Percentiles rank a stretch among this genome's conserved stretches.
Conservation (phyloP, 2,113 vertebrate genomes). For the Entomyzon cyanotis region DNA sequence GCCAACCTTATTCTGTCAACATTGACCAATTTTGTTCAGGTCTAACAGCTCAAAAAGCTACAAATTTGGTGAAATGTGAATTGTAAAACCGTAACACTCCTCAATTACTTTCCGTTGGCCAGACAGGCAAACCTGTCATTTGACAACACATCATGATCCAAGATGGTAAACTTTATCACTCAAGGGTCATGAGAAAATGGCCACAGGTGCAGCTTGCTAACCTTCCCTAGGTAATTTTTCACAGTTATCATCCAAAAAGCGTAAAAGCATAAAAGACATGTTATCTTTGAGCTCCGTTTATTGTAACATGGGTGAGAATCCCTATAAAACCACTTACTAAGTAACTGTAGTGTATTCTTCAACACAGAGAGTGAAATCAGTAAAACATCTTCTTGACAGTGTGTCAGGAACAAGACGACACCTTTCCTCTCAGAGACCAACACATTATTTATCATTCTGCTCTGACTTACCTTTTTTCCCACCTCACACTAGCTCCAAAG, state of each 20-base stretch:
- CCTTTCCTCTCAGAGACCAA: slow-evolving; percentile 65
- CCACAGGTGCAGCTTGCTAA: slow-evolving; percentile 74
- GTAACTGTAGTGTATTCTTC: slow-evolving; percentile 70
- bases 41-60: slow-evolving; percentile 77
- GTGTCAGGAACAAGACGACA: slow-evolving; percentile 67
- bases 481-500: neutral
- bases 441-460: slow-evolving; percentile 65
- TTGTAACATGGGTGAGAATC: slow-evolving; percentile 72
- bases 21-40: slow-evolving; percentile 78
- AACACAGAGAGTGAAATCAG: slow-evolving; percentile 71
- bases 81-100: slow-evolving; percentile 74
- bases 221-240: slow-evolving; percentile 76
- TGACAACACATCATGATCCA: slow-evolving; percentile 71
- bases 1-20: slow-evolving; percentile 69
- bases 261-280: slow-evolving; percentile 73
- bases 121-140: slow-evolving; percentile 79
- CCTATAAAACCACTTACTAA: slow-evolving; percentile 74
- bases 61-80: slow-evolving; percentile 69
- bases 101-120: slow-evolving; percentile 79
- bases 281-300: slow-evolving; percentile 76
- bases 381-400: slow-evolving; percentile 73
- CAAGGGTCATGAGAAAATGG: slow-evolving; percentile 79
- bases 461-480: slow-evolving; percentile 24
- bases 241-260: slow-evolving; percentile 78
- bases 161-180: slow-evolving; percentile 78